Evolutionary conservation across 1,140 invertebrate species (phyloP).

Genomic region (Pseudomyrmex pallidus): DNA sequence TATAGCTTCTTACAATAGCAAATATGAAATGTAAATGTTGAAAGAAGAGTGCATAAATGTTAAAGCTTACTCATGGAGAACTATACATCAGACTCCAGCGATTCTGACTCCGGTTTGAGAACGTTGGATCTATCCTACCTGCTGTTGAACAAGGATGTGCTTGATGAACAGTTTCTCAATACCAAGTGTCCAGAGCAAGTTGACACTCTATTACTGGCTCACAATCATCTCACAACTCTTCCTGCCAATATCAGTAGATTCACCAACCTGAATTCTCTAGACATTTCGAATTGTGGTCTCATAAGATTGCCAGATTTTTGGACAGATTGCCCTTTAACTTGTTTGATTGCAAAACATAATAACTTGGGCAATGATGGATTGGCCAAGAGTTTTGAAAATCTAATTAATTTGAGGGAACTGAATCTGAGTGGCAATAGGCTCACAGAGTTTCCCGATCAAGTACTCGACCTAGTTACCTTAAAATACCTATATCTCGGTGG

Average conservation of each 20-base stretch:
- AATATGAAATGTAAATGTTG: neutral
- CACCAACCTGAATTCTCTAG: constrained; percentile 90
- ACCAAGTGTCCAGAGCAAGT: constrained; percentile 87
- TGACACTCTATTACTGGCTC: constrained; percentile 90
- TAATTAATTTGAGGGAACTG: constrained; percentile 90
- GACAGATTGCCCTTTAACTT: constrained; percentile 89
- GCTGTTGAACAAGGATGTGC: constrained; percentile 86
- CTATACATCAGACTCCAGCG: constrained; percentile 93
- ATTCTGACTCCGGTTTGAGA: constrained; percentile 89
- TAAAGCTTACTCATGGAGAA: constrained; percentile 86
- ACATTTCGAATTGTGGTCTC: constrained; percentile 95
- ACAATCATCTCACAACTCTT: constrained; percentile 88
- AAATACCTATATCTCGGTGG: constrained; percentile 95
- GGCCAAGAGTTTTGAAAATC: constrained; percentile 92
- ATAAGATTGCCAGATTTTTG: constrained; percentile 91
- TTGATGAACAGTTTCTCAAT: constrained; percentile 87
- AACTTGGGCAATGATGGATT: constrained; percentile 91
- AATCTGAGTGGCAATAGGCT: constrained; percentile 97
- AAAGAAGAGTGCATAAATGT: constrained; percentile 1
- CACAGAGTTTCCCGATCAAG: constrained; percentile 93
- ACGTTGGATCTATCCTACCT: constrained; percentile 90
- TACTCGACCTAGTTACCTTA: constrained; percentile 91
- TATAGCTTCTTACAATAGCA: neutral
- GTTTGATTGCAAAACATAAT: constrained; percentile 95
- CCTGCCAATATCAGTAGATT: constrained; percentile 87